phyloP scores from a whole-genome alignment of 1,140 invertebrate species.

The Cylas formicarius region DNA sequence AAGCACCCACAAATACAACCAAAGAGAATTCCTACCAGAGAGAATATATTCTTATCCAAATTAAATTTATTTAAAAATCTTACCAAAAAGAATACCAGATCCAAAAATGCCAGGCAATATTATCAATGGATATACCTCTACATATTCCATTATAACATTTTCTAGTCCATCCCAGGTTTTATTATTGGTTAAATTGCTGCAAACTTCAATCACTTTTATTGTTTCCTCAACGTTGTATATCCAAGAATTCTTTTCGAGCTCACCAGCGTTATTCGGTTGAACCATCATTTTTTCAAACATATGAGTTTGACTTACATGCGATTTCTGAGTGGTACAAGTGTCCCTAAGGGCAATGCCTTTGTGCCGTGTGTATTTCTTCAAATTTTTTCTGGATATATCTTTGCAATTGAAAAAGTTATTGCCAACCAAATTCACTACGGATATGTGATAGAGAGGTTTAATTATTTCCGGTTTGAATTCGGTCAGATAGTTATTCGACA shows the following conservation, averaged over 20 bases:
- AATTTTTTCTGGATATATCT: conserved; percentile 11
- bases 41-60: too few relatives aligned
- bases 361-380: conserved; percentile 13
- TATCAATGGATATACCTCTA: conserved; percentile 18
- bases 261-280: conserved; percentile 5
- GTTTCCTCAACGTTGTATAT: conserved; percentile 14
- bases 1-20: not conserved
- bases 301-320: conserved; percentile 5
- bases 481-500: conserved; percentile 46
- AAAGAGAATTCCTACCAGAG: too few relatives aligned
- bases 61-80: too few relatives aligned
- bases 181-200: conserved; percentile 8
- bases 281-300: conserved; percentile 27
- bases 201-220: conserved; percentile 7
- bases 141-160: conserved; percentile 15
- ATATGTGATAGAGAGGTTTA: conserved; percentile 40
- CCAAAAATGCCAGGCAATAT: conserved; percentile 17
- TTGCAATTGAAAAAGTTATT: conserved; percentile 45
- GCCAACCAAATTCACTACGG: conserved; percentile 39
- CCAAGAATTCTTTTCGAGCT: conserved; percentile 22
- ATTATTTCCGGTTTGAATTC: conserved; percentile 41
- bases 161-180: not conserved
- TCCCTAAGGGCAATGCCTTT: conserved; percentile 20
- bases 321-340: conserved; percentile 9
- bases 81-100: conserved; percentile 22